phyloP scores from a whole-genome alignment of 1,140 invertebrate genomes.

The Coenobita brevimanus region DNA sequence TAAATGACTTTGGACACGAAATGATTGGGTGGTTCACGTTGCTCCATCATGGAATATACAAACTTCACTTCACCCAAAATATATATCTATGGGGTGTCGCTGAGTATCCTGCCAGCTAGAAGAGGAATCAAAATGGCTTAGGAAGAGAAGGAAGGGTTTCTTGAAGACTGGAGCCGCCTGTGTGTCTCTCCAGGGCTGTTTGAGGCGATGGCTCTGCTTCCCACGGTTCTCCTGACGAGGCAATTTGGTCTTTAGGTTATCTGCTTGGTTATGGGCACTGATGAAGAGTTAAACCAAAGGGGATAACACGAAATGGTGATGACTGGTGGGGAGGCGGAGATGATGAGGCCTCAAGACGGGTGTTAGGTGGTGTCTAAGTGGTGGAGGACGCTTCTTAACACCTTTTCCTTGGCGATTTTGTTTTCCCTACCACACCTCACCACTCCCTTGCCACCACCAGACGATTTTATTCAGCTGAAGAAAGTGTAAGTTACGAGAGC shows the following conservation, averaged over 20 bases:
- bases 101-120: conserved; percentile 7
- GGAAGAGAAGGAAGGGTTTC: background rate
- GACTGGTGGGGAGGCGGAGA: background rate
- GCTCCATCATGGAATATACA: conserved; percentile 53
- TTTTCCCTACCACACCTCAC: too few relatives aligned
- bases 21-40: conserved; percentile 58
- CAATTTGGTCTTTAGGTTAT: conserved; percentile 15
- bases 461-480: too few relatives aligned
- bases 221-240: background rate
- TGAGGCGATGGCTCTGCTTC: background rate
- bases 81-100: background rate
- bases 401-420: too few relatives aligned
- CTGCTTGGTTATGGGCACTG: conserved; percentile 18
- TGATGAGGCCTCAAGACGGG: too few relatives aligned
- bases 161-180: background rate
- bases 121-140: conserved; percentile 44
- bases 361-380: too few relatives aligned
- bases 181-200: background rate
- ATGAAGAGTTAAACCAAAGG: conserved; percentile 33
- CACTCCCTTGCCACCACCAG: too few relatives aligned
- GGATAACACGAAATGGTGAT: conserved; percentile 29
- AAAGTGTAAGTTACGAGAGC: too few relatives aligned
- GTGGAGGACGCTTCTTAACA: too few relatives aligned
- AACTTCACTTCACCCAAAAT: conserved; percentile 37
- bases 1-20: conserved; percentile 64